These are phyloP conservation scores for Lepidurus apus DNA, from an alignment of 1,140 invertebrate genomes.

Conservation along the genomic window DNA sequence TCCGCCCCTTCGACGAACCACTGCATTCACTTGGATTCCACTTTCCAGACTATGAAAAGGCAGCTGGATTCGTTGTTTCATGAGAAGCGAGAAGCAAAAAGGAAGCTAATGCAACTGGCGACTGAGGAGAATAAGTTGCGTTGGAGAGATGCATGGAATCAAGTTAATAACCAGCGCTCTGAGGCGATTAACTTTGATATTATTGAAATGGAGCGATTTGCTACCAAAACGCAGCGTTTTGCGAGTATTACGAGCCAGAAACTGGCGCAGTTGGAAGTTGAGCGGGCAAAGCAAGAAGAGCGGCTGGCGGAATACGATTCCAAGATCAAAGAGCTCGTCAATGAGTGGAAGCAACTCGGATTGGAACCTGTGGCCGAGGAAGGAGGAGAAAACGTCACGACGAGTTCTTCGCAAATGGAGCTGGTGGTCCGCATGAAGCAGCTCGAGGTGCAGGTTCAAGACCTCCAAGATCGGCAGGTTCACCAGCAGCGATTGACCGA, in stretches of 20 bases:
- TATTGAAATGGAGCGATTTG: background rate
- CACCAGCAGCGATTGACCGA: background rate
- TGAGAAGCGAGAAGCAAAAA: conserved; percentile 23
- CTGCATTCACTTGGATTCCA: background rate
- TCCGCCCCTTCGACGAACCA: background rate
- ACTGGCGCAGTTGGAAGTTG: background rate
- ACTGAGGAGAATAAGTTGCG: conserved; percentile 5
- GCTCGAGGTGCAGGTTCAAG: conserved; percentile 23
- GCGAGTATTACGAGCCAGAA: background rate
- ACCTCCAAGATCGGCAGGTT: background rate
- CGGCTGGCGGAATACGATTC: background rate
- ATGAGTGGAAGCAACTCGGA: background rate
- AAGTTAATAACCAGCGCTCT: background rate
- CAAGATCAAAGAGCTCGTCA: background rate
- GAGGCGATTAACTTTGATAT: background rate
- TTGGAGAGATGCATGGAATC: background rate
- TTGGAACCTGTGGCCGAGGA: background rate
- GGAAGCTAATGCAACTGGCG: conserved; percentile 16
- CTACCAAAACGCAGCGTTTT: background rate
- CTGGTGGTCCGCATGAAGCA: conserved; percentile 29
- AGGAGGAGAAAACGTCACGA: background rate
- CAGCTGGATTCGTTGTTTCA: conserved; percentile 26
- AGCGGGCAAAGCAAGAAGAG: background rate
- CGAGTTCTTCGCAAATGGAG: background rate
- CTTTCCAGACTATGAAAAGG: background rate